Conservation (phyloP, 2,797 vertebrate genomes). For the Staurois parvus region DNA sequence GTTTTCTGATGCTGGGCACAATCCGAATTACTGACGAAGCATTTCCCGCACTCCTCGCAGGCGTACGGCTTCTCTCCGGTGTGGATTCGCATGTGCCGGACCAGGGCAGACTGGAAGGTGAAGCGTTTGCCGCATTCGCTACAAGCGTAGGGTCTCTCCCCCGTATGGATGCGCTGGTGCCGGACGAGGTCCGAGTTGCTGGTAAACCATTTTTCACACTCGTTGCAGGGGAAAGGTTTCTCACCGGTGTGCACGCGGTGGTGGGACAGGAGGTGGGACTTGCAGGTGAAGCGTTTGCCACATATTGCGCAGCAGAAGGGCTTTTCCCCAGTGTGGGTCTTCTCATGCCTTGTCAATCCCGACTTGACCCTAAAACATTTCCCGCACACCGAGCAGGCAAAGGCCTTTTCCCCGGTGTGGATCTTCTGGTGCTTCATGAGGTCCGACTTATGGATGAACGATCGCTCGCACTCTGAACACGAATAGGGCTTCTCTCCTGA, state of each 20-base stretch:
- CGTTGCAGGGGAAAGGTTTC: not conserved
- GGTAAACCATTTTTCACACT: not conserved
- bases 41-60: constrained; percentile 67
- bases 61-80: constrained; percentile 67
- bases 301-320: not conserved
- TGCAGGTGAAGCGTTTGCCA: not conserved
- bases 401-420: not conserved
- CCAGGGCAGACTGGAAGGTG: constrained; percentile 64
- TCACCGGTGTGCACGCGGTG: not conserved
- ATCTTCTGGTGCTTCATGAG: not conserved
- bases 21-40: constrained; percentile 55
- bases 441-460: not conserved
- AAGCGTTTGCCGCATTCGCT: constrained; percentile 58
- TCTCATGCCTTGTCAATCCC: not conserved
- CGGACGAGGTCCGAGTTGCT: not conserved
- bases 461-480: not conserved
- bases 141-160: not conserved
- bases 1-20: constrained; percentile 66
- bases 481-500: not conserved
- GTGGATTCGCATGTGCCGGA: constrained; percentile 68
- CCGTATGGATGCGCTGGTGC: not conserved
- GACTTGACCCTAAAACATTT: not conserved
- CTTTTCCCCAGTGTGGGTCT: not conserved
- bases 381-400: not conserved
- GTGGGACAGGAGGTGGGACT: not conserved